A percentile compares a stretch with the other conserved stretches of the same genome.
Evolutionary conservation across 2,888 invertebrate species (phyloP).

Genomic region (Calephelis perditalis): DNA sequence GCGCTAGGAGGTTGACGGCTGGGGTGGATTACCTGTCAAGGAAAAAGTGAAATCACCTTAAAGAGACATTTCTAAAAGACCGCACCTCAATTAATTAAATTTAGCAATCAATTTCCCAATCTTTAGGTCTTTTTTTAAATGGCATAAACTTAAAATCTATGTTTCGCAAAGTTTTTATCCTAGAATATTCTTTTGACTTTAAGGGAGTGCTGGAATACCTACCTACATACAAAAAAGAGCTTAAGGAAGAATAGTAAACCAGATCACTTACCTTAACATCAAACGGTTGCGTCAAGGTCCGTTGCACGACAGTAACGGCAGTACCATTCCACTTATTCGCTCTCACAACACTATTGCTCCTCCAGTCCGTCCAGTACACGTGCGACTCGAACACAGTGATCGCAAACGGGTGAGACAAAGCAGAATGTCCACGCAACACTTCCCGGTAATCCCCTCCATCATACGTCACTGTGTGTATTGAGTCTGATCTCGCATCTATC

Average conservation of each 20-base stretch:
- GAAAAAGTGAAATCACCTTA: too few species aligned
- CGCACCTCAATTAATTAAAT: too few species aligned
- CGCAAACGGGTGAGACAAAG: conserved; percentile 92
- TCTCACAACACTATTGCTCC: conserved; percentile 89
- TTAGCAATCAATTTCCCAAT: too few species aligned
- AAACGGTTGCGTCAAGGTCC: conserved; percentile 92
- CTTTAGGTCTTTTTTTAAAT: too few species aligned
- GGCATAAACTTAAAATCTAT: too few species aligned
- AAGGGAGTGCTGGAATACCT: too few species aligned
- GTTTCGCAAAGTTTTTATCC: too few species aligned
- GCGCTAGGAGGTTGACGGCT: conserved; percentile 55
- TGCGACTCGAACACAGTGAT: conserved; percentile 90
- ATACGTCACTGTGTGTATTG: conserved; percentile 90
- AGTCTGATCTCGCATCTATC: conserved; percentile 83
- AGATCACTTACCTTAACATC: conserved; percentile 83
- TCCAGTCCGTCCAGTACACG: conserved; percentile 97
- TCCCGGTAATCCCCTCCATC: conserved; percentile 84
- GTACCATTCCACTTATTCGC: conserved; percentile 93
- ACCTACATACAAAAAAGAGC: too few species aligned
- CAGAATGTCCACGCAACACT: conserved; percentile 85
- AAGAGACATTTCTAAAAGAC: too few species aligned
- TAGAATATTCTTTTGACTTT: too few species aligned
- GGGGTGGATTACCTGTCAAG: conserved; percentile 54
- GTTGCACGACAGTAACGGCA: conserved; percentile 87
- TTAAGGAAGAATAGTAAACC: background rate